Conservation (phyloP, 2,113 vertebrate genomes). For the Rynchops niger region DNA sequence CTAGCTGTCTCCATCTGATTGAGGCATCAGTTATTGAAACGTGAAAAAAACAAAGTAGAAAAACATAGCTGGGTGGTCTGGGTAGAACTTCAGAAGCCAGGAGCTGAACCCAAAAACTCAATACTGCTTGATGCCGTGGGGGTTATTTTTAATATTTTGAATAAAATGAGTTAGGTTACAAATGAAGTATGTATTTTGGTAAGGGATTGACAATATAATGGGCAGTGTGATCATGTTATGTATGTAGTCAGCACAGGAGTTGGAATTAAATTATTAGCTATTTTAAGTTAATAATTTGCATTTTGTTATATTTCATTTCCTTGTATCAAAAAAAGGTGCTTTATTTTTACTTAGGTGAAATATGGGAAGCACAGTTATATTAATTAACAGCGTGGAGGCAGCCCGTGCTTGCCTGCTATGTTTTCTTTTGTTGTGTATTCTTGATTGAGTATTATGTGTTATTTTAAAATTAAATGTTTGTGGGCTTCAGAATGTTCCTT, state of each 20-base stretch:
- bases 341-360: background rate
- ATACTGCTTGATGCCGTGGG: fast-evolving
- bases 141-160: background rate
- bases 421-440: background rate
- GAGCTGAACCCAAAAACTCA: background rate
- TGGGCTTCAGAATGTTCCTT: background rate
- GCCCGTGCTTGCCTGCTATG: background rate
- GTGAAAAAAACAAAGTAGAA: background rate
- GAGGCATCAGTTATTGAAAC: background rate
- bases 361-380: background rate
- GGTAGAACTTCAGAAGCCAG: background rate
- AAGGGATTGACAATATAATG: background rate
- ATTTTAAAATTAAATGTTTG: background rate
- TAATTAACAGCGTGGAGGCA: background rate
- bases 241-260: background rate
- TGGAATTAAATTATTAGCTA: background rate
- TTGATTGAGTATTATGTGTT: background rate
- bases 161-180: background rate
- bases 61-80: background rate
- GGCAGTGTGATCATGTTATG: background rate
- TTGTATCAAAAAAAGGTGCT: background rate
- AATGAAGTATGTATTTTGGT: background rate
- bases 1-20: fast-evolving
- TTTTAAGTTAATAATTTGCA: background rate
- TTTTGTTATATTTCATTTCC: background rate